Base-by-base conservation (phyloP, 2,888 invertebrate species). In the Phrixothrix hirtus region DNA sequence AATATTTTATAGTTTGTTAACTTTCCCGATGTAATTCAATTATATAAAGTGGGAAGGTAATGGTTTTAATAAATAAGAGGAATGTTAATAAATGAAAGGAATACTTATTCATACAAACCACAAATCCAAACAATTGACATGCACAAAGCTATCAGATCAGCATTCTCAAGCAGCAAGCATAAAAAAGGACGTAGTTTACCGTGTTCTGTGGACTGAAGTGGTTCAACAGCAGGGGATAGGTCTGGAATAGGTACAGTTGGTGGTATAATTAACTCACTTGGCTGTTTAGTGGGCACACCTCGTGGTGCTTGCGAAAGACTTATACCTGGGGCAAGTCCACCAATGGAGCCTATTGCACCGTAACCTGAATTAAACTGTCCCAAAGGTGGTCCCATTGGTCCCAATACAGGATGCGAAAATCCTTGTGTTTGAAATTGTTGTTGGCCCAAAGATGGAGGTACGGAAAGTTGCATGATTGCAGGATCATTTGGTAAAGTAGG, bases 401-500 rank as follows among this genome's bases (percentile, higher is more conserved):
- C 83, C 75, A 89, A 82, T 67, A 86, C 84, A 1, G 87, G 87
- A 76, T 89, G 88, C 52, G 79, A 81, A 76, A 85, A 88, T 69
- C 84, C 85, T 27, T 78, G 79, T 59, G 82, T 83, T 71, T 86
- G 87, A 69, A 82, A 85, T 64, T 81, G 79, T 55, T 76, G 79
- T 4, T 81, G 81, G 13, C 83, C 83, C 70, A 87, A 79, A 38
- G 86, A 82, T 31, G 89, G 87, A 29, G 87, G 87, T 68, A 89
- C 85, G 57, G 89, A 90, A 78, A 89, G 85, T 81, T 89, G 86
- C 79, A 99, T 95, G 77, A 99, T 99, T 56, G 99, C 99, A 52
- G 99, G 99, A 81, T 99, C 99, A 79, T 95, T 95, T 58, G 93
- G 92, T 71, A 92, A 81, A 42, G 89, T 86, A 60, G 87, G 85